These are phyloP conservation scores for Sylvicola fuscatus DNA, from an alignment of 2,888 invertebrate species.

Conservation along the genomic window DNA sequence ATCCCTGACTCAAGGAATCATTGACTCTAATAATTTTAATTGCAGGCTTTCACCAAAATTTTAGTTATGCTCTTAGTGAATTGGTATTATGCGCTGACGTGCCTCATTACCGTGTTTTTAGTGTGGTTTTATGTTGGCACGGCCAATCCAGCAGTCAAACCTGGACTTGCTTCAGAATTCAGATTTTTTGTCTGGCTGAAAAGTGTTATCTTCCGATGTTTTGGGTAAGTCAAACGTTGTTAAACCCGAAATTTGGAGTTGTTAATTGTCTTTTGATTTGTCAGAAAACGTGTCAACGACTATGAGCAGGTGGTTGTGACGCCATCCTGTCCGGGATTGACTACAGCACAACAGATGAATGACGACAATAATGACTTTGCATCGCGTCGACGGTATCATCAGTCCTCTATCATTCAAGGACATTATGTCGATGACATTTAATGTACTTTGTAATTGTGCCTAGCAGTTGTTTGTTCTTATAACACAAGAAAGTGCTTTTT, in stretches of 20 bases:
- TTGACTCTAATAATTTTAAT: slow-evolving; percentile 10
- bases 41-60: slow-evolving; percentile 68
- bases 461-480: too few species aligned
- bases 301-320: slow-evolving; percentile 76
- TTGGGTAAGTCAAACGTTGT: slow-evolving; percentile 37
- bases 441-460: neutral
- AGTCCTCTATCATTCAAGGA: slow-evolving; percentile 56
- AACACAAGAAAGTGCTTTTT: too few species aligned
- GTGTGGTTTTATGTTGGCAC: slow-evolving; percentile 90
- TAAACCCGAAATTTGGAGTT: slow-evolving; percentile 1
- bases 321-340: slow-evolving; percentile 58
- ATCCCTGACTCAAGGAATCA: slow-evolving; percentile 2
- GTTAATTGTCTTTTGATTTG: slow-evolving; percentile 11
- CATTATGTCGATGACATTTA: slow-evolving; percentile 11
- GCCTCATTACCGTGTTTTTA: slow-evolving; percentile 58
- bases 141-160: slow-evolving; percentile 88
- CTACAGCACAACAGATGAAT: slow-evolving; percentile 62
- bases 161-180: slow-evolving; percentile 71
- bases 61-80: slow-evolving; percentile 83
- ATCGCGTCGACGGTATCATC: slow-evolving; percentile 79
- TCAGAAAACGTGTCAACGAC: slow-evolving; percentile 52
- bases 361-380: slow-evolving; percentile 94
- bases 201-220: slow-evolving; percentile 44
- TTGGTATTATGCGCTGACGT: slow-evolving; percentile 78
- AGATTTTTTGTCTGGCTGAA: slow-evolving; percentile 61